Evolutionary conservation across 2,113 vertebrate genomes (phyloP).

Genomic region (Benitochromis conjunctus): DNA sequence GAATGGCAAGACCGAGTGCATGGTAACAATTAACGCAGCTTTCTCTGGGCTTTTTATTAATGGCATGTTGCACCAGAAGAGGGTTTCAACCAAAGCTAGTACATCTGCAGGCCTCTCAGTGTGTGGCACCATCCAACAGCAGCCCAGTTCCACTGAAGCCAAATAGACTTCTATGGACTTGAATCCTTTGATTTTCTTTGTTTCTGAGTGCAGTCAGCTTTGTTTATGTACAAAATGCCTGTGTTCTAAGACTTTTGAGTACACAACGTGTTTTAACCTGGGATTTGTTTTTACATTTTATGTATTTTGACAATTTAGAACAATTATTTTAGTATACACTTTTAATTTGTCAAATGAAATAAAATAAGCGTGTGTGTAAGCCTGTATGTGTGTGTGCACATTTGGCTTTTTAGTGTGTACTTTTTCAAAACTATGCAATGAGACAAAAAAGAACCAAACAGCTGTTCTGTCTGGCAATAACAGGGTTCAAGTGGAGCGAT

Average conservation of each 20-base stretch:
- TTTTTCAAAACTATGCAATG: conserved; percentile 60
- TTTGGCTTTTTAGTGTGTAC: conserved; percentile 55
- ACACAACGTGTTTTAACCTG: neutral
- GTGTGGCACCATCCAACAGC: conserved; percentile 28
- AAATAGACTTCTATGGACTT: neutral
- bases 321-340: neutral
- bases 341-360: neutral
- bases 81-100: conserved; percentile 58
- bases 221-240: neutral
- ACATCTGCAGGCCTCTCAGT: conserved; percentile 43
- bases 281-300: fast-evolving
- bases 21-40: conserved; percentile 76
- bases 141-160: neutral
- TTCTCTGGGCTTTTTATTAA: conserved; percentile 75
- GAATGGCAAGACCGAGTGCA: conserved; percentile 67
- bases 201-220: neutral
- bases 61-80: conserved; percentile 64
- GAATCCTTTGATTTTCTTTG: neutral
- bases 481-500: conserved; percentile 79
- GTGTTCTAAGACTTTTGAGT: neutral
- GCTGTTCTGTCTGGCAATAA: conserved; percentile 78
- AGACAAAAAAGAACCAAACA: conserved; percentile 76
- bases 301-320: neutral
- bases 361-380: neutral
- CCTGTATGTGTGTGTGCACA: neutral